Conservation (phyloP, 2,797 vertebrate species). For the Silurus lanzhouensis region DNA sequence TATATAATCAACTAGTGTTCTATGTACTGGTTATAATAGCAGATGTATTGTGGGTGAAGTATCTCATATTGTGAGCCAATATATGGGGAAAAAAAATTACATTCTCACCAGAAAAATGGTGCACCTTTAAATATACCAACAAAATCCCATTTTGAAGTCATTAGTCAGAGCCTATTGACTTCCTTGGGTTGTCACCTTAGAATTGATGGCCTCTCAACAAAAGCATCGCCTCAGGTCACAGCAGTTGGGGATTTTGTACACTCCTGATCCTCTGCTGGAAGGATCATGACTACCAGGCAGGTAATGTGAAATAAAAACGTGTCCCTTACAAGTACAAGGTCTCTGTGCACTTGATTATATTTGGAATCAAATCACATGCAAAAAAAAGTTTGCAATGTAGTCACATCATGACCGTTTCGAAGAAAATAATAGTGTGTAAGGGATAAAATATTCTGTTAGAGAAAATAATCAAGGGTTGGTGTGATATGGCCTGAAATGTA, state of each 20-base stretch:
- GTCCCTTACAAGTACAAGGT: background rate
- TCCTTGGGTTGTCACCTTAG: background rate
- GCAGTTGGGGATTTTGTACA: background rate
- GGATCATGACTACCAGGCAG: slow-evolving; percentile 2
- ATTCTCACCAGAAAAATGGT: background rate
- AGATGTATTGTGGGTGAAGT: background rate
- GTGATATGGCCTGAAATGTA: too few species aligned
- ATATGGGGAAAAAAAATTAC: background rate
- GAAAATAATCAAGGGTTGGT: background rate
- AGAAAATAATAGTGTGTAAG: background rate
- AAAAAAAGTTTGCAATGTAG: background rate
- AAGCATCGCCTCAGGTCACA: background rate
- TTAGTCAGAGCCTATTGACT: slow-evolving; percentile 27
- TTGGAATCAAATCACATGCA: background rate
- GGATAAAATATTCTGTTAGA: background rate
- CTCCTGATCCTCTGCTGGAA: background rate
- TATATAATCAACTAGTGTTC: background rate
- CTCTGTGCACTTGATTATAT: slow-evolving; percentile 2
- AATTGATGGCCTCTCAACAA: slow-evolving; percentile 20
- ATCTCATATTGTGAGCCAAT: background rate
- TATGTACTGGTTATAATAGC: background rate
- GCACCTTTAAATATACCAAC: background rate
- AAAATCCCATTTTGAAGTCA: slow-evolving; percentile 25
- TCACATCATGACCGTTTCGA: background rate
- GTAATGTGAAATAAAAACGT: background rate